Conservation (phyloP, 2,113 vertebrate genomes). For the Loxodonta africana region DNA sequence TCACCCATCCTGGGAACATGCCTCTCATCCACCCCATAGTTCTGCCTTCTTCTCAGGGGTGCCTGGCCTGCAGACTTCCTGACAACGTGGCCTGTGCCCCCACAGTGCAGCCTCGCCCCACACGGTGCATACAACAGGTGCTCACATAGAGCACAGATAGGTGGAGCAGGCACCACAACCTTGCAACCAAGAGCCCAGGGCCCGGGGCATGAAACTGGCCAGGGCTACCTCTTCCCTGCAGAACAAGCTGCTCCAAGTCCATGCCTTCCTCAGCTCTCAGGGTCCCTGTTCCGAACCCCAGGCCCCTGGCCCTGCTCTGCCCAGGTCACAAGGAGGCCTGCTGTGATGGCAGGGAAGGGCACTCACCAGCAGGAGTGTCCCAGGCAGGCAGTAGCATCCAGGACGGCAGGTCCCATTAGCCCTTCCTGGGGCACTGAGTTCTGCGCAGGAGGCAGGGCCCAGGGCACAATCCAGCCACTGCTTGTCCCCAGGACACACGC, state of each 20-base stretch:
- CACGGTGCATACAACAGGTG: not conserved
- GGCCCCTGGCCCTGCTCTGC: too few species aligned
- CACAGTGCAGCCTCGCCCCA: not conserved
- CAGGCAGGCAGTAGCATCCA: constrained; percentile 91
- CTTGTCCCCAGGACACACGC: constrained; percentile 88
- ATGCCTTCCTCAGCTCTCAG: not conserved
- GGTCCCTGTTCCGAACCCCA: not conserved
- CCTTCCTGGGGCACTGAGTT: constrained; percentile 79
- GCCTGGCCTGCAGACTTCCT: not conserved
- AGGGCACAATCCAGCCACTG: constrained; percentile 89
- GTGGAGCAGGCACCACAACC: not conserved
- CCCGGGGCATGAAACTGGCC: not conserved
- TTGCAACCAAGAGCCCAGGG: too few species aligned
- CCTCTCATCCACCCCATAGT: not conserved
- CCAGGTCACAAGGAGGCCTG: too few species aligned
- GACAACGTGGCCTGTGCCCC: not conserved
- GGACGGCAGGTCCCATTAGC: constrained; percentile 87
- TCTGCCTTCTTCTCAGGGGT: not conserved
- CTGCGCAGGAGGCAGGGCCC: constrained; percentile 89
- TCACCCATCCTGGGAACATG: too few species aligned
- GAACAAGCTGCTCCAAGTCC: too few species aligned
- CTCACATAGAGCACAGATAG: not conserved
- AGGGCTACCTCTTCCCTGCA: too few species aligned
- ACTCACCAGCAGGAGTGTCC: constrained; percentile 89
- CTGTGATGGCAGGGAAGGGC: not conserved